Percentiles rank a stretch among this genome's conserved stretches.
Evolutionary conservation across 2,113 vertebrate species (phyloP).

Genomic region (Piaya cayana): DNA sequence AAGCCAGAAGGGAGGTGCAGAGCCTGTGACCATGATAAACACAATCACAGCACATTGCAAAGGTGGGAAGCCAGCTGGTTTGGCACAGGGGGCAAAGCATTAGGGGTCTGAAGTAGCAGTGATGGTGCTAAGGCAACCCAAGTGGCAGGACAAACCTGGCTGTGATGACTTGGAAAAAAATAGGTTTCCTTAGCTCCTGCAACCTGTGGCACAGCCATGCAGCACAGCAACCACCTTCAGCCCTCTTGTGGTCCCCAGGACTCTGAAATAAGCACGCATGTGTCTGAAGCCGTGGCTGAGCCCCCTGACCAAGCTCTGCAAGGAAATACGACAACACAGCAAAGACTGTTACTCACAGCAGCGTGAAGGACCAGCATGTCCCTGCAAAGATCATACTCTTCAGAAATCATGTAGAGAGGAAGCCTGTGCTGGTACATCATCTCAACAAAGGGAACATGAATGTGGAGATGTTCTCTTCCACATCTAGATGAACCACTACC

Average conservation of each 20-base stretch:
- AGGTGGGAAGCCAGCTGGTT: background rate
- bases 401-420: background rate
- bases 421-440: background rate
- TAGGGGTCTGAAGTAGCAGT: background rate
- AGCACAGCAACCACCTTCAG: background rate
- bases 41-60: fast-evolving
- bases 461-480: background rate
- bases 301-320: background rate
- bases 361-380: background rate
- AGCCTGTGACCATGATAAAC: background rate
- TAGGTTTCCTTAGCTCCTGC: background rate
- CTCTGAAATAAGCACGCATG: background rate
- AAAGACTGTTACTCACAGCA: background rate
- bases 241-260: background rate
- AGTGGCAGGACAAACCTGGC: background rate
- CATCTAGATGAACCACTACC: background rate
- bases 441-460: background rate
- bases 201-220: background rate
- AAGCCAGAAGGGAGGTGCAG: background rate
- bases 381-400: background rate
- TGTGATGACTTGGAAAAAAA: background rate
- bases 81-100: background rate
- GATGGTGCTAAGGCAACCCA: background rate
- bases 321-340: background rate
- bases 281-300: background rate